Percentiles rank a stretch among this genome's conserved stretches.
phyloP scores from a whole-genome alignment of 2,888 invertebrate species.

The Norana najaformis region DNA sequence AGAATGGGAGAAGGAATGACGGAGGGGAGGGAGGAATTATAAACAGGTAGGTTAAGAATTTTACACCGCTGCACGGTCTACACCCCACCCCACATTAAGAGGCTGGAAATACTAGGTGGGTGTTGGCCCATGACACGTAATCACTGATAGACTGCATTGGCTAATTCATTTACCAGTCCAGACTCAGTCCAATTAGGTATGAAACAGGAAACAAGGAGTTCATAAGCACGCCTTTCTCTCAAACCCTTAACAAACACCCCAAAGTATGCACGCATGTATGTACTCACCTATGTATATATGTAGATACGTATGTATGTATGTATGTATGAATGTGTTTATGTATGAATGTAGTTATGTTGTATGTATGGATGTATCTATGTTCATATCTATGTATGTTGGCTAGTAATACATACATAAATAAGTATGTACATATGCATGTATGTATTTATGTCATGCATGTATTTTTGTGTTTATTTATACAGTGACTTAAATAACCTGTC shows the following conservation, averaged over 20 bases:
- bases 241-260: neutral
- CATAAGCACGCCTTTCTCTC: neutral
- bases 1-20: neutral
- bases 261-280: too few species aligned
- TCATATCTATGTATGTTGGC: too few species aligned
- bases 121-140: neutral
- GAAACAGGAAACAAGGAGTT: too few species aligned
- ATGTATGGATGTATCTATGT: too few species aligned
- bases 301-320: neutral
- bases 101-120: neutral
- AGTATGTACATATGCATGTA: neutral
- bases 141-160: neutral
- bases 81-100: neutral
- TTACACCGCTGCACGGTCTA: too few species aligned
- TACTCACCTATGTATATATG: too few species aligned
- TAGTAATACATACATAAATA: neutral
- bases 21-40: neutral
- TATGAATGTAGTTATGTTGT: neutral
- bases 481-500: neutral
- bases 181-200: neutral
- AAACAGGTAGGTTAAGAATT: neutral
- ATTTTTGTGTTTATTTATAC: too few species aligned
- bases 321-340: neutral
- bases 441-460: neutral
- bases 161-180: neutral